Conservation (phyloP, 2,888 invertebrate species). For the Heterodera filipjevi region DNA sequence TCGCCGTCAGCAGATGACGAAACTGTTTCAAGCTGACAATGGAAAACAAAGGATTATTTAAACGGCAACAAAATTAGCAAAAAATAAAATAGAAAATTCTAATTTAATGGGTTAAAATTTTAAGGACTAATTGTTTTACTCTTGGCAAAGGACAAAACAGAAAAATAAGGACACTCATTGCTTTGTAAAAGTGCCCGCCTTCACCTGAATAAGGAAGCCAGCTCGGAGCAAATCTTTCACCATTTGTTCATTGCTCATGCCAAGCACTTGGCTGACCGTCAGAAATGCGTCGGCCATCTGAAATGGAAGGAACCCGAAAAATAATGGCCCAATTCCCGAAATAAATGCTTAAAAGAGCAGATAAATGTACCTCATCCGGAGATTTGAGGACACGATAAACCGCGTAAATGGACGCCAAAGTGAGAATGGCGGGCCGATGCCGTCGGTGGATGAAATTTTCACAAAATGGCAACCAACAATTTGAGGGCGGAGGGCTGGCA, state of each 20-base stretch:
- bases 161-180: no score
- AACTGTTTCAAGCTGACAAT: conserved; percentile 29
- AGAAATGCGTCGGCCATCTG: conserved; percentile 38
- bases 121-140: no score
- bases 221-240: conserved; percentile 37
- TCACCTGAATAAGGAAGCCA: conserved; percentile 39
- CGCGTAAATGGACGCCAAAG: conserved; percentile 38
- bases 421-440: conserved; percentile 39
- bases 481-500: background rate
- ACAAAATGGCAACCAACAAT: conserved; percentile 23
- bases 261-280: conserved; percentile 32
- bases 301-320: no score
- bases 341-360: background rate
- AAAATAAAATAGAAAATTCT: no score
- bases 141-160: no score
- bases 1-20: conserved; percentile 21
- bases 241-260: conserved; percentile 35
- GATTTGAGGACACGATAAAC: conserved; percentile 41
- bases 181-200: no score
- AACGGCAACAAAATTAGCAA: no score
- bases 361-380: conserved; percentile 33
- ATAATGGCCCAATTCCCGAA: no score
- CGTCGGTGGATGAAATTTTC: conserved; percentile 35
- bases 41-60: background rate
- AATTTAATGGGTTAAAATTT: no score